phyloP scores from a whole-genome alignment of 1,140 invertebrate genomes.

The Chionoecetes opilio region DNA sequence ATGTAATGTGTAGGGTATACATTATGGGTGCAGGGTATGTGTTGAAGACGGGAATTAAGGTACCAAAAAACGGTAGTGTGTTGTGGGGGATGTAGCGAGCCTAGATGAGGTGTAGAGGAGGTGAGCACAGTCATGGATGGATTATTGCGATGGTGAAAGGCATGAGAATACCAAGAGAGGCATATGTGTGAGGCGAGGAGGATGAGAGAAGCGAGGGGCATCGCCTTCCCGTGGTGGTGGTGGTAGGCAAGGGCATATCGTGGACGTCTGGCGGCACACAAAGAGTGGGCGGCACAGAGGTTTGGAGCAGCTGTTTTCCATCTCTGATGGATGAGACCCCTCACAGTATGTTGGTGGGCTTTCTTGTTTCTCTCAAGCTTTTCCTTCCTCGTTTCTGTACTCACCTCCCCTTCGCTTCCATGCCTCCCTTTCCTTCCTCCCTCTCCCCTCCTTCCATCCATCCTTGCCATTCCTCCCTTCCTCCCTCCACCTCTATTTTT shows the following conservation, averaged over 20 bases:
- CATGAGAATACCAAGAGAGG: no score
- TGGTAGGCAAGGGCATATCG: background rate
- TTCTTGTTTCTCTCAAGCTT: background rate
- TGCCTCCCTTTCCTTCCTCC: background rate
- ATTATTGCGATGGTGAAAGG: background rate
- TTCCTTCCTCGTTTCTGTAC: no score
- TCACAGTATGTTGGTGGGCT: background rate
- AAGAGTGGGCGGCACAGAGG: background rate
- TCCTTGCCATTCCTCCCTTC: background rate
- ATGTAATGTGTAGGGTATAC: no score
- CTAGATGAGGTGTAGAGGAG: background rate
- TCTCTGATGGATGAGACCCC: background rate
- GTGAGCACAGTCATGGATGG: background rate
- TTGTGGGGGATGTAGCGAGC: no score
- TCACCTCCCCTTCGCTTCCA: background rate
- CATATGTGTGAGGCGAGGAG: background rate
- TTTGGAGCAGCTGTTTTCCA: background rate
- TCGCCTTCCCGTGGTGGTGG: no score
- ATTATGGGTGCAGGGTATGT: no score
- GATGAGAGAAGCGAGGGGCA: background rate
- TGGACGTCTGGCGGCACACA: background rate
- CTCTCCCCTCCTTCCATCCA: background rate
- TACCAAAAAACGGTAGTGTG: no score
- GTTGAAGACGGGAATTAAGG: no score
- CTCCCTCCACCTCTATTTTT: background rate